phyloP scores from a whole-genome alignment of 92 coral and sea anemone genomes.

The Diadumene lineata region DNA sequence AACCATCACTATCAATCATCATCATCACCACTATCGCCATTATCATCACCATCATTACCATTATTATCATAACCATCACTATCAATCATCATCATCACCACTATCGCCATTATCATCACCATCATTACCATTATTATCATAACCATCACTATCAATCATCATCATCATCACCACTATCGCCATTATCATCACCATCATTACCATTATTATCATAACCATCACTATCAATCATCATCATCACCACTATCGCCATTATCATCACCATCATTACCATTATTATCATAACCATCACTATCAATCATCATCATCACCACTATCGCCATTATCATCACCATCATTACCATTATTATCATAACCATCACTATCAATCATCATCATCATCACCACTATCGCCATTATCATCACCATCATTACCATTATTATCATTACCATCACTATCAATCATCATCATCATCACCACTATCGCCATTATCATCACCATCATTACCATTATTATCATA shows the following conservation, averaged over 20 bases:
- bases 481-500: background rate
- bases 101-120: background rate
- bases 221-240: background rate
- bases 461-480: background rate
- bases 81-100: too few species aligned
- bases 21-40: background rate
- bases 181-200: background rate
- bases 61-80: background rate
- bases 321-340: background rate
- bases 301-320: background rate
- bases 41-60: background rate
- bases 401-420: background rate
- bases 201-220: background rate
- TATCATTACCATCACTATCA: background rate
- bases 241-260: background rate
- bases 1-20: too few species aligned
- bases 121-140: background rate
- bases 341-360: too few species aligned
- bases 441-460: too few species aligned
- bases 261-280: too few species aligned
- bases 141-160: too few species aligned
- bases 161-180: background rate
- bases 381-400: background rate
- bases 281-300: too few species aligned
- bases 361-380: too few species aligned